Evolutionary conservation across 2,888 invertebrate species (phyloP), one percentile per base, ranked within the genome.

Genomic region (Punctoribates punctum): DNA sequence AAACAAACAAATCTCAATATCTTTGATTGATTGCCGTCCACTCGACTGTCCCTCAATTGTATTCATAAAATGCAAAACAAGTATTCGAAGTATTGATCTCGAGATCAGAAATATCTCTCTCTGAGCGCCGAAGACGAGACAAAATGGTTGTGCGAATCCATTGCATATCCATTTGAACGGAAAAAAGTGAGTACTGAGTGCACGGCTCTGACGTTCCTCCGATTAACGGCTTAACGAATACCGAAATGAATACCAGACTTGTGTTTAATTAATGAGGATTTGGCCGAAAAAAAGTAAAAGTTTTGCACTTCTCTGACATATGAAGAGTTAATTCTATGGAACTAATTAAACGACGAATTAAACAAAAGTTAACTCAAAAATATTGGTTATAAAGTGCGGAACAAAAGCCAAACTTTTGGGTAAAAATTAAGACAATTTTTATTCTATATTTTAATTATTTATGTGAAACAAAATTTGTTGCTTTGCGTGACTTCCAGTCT

Each of bases 211-310:
- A 20, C 54, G 54, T 20, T 20, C 23, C 54, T 11, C 1, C 23
- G n/a, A 54, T 20, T 54, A 42, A 1, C 13, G 42, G 42, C 42
- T 42, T 42, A 42, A 42, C 25, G 27, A 67, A 34, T 62, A n/a
- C n/a, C 34, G 34, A 67, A 42, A 20, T n/a, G n/a, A 62, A 67
- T 67, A 54, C n/a, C 23, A 67, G 62, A 62, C n/a, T 67, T 67
- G 65, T 67, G 65, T 67, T 65, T 67, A 67, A 67, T 67, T 34
- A 67, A 67, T 67, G 65, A 38, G 65, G 34, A 67, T 27, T 60
- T 38, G 65, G 4, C 13, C 25, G 34, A 20, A 67, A 67, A 67
- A 67, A 13, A 13, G 34, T 67, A n/a, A 67, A 67, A 67, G 65
- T 67, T 67, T 67, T 38, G 65, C 38, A 67, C 20, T 29, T 67